Evolutionary conservation across 1,140 invertebrate species (phyloP).

Genomic region (Procambarus virginalis): DNA sequence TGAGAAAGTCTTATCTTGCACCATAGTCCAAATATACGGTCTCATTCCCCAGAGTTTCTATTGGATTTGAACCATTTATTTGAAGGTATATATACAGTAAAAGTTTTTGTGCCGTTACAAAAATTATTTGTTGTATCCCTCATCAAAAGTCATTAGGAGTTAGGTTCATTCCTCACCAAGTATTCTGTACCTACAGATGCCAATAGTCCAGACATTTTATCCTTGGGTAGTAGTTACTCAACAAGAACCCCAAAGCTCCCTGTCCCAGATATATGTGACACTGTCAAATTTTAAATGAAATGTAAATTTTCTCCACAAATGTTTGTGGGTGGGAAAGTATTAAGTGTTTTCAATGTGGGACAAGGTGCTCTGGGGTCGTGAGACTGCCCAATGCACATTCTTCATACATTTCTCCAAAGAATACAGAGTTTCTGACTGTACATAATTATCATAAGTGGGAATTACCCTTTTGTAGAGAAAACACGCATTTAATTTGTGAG

Average conservation of each 20-base stretch:
- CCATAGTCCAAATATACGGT: not conserved
- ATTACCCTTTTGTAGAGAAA: slow-evolving; percentile 16
- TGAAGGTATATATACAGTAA: slow-evolving; percentile 36
- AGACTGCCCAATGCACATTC: slow-evolving; percentile 8
- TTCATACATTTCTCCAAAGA: slow-evolving; percentile 27
- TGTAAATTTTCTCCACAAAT: not conserved
- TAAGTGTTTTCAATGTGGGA: slow-evolving; percentile 11
- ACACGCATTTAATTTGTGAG: slow-evolving; percentile 33
- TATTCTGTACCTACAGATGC: slow-evolving; percentile 22
- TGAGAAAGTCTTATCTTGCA: slow-evolving; percentile 4
- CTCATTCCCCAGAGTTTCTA: slow-evolving; percentile 5
- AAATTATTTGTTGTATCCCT: slow-evolving; percentile 15
- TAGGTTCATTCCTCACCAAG: slow-evolving; percentile 22
- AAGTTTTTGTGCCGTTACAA: slow-evolving; percentile 12
- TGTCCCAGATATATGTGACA: not conserved
- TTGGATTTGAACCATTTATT: slow-evolving; percentile 23
- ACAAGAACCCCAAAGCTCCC: not conserved
- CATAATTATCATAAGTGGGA: slow-evolving; percentile 33
- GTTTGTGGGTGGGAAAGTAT: not conserved
- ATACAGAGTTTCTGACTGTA: slow-evolving; percentile 24
- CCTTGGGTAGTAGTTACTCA: slow-evolving; percentile 19
- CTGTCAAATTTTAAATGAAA: not conserved
- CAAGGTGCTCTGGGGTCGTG: slow-evolving; percentile 10
- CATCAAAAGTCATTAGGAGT: slow-evolving; percentile 24
- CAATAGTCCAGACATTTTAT: slow-evolving; percentile 34